phyloP scores from a whole-genome alignment of 2,888 invertebrate species.

The Drosophila pseudotakahashii region DNA sequence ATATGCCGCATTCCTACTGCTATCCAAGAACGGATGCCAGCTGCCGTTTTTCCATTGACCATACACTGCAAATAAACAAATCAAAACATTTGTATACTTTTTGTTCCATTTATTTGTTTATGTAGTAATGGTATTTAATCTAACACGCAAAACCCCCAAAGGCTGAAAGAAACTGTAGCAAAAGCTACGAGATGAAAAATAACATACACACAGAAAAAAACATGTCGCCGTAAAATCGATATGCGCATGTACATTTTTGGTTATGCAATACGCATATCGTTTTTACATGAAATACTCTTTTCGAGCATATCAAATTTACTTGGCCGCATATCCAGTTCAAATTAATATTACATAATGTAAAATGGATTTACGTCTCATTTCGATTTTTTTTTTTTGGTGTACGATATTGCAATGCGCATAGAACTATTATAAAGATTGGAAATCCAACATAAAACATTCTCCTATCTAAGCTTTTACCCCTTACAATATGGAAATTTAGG shows the following conservation, averaged over 20 bases:
- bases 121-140: neutral
- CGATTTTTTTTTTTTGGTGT: no score
- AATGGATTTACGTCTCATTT: no score
- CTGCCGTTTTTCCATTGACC: conserved; percentile 12
- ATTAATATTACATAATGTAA: no score
- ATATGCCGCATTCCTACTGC: conserved; percentile 26
- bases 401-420: neutral
- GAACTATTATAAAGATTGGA: neutral
- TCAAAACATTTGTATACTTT: conserved; percentile 22
- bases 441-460: neutral
- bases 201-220: no score
- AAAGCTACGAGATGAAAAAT: neutral
- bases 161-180: neutral
- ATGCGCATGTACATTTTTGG: no score
- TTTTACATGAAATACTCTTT: no score
- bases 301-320: no score
- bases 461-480: neutral
- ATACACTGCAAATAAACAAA: conserved; percentile 32
- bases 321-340: no score
- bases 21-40: conserved; percentile 42
- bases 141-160: neutral
- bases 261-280: no score
- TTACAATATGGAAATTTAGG: neutral
- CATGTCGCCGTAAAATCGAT: no score
- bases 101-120: conserved; percentile 26